Percentiles rank a stretch among this genome's conserved stretches.
Evolutionary conservation across 2,797 vertebrate species (phyloP).

Genomic region (Enteromius treurensis): DNA sequence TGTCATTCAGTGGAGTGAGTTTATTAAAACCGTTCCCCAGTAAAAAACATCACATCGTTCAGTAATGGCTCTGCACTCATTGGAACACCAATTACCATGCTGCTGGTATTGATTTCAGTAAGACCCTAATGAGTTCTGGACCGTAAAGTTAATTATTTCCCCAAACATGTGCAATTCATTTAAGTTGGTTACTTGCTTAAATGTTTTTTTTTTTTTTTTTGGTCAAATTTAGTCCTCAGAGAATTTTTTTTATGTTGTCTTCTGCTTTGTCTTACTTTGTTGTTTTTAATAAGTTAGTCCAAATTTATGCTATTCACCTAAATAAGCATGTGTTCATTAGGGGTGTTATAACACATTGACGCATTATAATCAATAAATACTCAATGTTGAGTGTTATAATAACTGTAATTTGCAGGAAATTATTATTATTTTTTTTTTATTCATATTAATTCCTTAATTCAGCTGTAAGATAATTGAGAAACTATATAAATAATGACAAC

Average conservation of each 20-base stretch:
- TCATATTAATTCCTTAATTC: neutral
- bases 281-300: neutral
- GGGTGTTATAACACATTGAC: neutral
- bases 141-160: conserved; percentile 66
- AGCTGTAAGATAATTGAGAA: neutral
- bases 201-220: conserved; percentile 37
- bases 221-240: conserved; percentile 33
- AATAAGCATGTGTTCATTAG: conserved; percentile 3
- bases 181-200: conserved; percentile 52
- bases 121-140: conserved; percentile 63
- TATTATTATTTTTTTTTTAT: neutral
- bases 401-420: neutral
- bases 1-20: conserved; percentile 47
- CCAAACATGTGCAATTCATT: conserved; percentile 59
- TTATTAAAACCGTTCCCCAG: conserved; percentile 51
- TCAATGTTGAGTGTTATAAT: neutral
- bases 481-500: neutral
- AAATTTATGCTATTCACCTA: neutral
- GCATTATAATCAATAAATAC: neutral
- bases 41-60: conserved; percentile 47
- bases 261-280: neutral
- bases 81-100: conserved; percentile 64
- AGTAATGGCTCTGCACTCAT: conserved; percentile 60
- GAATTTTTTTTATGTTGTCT: conserved; percentile 19
- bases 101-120: conserved; percentile 60